Conservation (phyloP, 2,797 vertebrate genomes). For the Pristis pectinata region DNA sequence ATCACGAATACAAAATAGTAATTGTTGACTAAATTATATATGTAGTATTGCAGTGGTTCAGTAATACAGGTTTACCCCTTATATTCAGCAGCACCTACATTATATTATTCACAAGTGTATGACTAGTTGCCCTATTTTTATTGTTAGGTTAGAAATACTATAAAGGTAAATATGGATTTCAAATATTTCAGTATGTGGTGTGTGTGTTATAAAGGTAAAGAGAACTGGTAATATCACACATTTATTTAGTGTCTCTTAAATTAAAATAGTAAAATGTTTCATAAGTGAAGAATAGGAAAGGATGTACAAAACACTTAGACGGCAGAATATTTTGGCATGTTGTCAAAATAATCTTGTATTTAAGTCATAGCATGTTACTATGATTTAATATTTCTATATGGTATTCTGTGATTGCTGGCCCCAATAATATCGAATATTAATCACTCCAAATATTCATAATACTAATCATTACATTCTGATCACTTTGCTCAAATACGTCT, state of each 20-base stretch:
- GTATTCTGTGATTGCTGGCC: neutral
- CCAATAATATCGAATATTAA: neutral
- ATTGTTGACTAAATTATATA: neutral
- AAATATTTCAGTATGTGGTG: neutral
- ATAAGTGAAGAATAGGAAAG: neutral
- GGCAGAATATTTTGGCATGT: neutral
- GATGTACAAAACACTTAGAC: neutral
- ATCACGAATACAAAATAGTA: neutral
- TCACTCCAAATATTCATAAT: too few relatives aligned
- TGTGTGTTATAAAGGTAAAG: neutral
- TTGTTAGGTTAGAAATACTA: neutral
- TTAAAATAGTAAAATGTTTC: neutral
- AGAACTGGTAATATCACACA: neutral
- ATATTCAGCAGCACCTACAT: neutral
- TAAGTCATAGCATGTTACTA: neutral
- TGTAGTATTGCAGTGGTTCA: neutral
- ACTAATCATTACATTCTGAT: too few relatives aligned
- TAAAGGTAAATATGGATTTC: neutral
- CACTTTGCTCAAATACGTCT: neutral
- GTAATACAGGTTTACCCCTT: neutral
- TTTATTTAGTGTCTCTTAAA: neutral
- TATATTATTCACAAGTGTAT: neutral
- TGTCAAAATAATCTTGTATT: neutral
- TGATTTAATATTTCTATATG: neutral
- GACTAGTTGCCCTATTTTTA: neutral